Conservation (phyloP, 1,140 invertebrate genomes). For the Zaprionus kolodkinae region DNA sequence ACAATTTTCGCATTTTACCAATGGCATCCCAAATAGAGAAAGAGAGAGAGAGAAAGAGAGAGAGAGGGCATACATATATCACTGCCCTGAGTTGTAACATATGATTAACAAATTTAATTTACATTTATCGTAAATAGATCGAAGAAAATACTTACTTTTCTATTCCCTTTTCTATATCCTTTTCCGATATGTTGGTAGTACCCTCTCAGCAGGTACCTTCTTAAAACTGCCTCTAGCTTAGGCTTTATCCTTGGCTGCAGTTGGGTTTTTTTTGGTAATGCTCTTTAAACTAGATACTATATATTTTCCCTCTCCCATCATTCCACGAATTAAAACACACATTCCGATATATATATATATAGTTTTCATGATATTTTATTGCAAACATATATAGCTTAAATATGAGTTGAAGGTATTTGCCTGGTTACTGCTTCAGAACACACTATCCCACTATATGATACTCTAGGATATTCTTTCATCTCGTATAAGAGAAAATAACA, state of each 20-base stretch:
- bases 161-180: too few relatives aligned
- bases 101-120: neutral
- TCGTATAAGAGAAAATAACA: slow-evolving; percentile 34
- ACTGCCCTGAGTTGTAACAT: too few relatives aligned
- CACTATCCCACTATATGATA: slow-evolving; percentile 70
- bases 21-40: slow-evolving; percentile 36
- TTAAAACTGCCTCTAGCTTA: too few relatives aligned
- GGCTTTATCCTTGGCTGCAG: too few relatives aligned
- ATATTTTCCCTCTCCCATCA: too few relatives aligned
- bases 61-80: neutral
- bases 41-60: neutral
- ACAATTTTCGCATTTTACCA: slow-evolving; percentile 37
- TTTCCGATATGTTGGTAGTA: too few relatives aligned
- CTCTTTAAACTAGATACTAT: too few relatives aligned
- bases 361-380: slow-evolving; percentile 78
- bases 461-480: slow-evolving; percentile 65
- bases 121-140: neutral
- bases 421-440: slow-evolving; percentile 72
- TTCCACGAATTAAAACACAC: neutral
- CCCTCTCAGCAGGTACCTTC: neutral
- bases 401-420: slow-evolving; percentile 78
- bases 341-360: slow-evolving; percentile 45
- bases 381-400: slow-evolving; percentile 79
- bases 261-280: too few relatives aligned
- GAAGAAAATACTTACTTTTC: neutral